These are phyloP conservation scores for Melanotaenia parkinsoni DNA, from an alignment of 2,797 vertebrate genomes.

Conservation along the genomic window DNA sequence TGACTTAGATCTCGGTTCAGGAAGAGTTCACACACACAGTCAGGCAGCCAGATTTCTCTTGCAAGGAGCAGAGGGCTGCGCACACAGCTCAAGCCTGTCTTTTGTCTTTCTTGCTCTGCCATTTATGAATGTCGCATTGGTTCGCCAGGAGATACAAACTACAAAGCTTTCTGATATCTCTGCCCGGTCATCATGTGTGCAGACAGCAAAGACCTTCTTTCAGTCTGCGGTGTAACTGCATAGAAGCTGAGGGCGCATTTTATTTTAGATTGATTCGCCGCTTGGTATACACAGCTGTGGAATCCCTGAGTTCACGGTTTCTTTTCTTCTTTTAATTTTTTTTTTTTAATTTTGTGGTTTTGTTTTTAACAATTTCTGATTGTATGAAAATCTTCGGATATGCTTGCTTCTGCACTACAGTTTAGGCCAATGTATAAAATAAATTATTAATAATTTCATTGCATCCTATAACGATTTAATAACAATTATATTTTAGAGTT, in stretches of 20 bases:
- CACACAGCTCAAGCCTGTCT: constrained; percentile 64
- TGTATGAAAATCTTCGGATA: no score
- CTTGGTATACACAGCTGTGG: constrained; percentile 42
- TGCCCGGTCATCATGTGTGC: constrained; percentile 51
- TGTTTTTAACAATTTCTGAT: not conserved
- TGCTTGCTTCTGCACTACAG: not conserved
- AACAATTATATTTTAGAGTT: not conserved
- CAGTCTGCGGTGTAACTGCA: constrained; percentile 46
- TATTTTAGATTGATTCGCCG: constrained; percentile 32
- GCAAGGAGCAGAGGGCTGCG: constrained; percentile 67
- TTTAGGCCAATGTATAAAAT: not conserved
- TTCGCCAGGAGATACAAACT: constrained; percentile 56
- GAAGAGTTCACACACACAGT: constrained; percentile 95
- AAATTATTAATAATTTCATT: not conserved
- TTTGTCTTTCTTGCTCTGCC: constrained; percentile 70
- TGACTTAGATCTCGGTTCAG: constrained; percentile 99
- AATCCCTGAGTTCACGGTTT: constrained; percentile 8
- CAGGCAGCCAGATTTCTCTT: constrained; percentile 76
- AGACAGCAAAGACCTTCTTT: constrained; percentile 61
- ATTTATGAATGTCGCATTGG: constrained; percentile 63
- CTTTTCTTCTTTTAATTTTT: not conserved
- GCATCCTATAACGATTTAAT: not conserved
- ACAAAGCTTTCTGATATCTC: constrained; percentile 50
- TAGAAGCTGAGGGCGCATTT: constrained; percentile 35
- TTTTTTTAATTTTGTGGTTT: no score